phyloP scores from a whole-genome alignment of 2,113 vertebrate species.

The Campylomormyrus tamandua region DNA sequence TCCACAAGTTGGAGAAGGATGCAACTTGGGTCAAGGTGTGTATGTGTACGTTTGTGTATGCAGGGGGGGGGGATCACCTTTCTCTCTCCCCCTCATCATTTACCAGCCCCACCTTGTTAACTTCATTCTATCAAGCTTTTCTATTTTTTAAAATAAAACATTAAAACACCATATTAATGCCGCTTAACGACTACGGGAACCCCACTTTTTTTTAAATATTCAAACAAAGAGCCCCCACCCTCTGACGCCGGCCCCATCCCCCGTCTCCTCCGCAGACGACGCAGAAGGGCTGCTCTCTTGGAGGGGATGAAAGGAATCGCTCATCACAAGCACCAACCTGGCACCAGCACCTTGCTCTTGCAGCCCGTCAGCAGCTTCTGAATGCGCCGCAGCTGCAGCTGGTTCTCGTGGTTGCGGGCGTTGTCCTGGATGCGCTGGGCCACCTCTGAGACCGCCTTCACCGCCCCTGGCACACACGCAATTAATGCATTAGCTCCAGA shows the following conservation, averaged over 20 bases:
- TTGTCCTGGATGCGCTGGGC: slow-evolving; percentile 61
- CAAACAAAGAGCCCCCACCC: slow-evolving; percentile 23
- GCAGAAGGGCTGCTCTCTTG: slow-evolving; percentile 50
- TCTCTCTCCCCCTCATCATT: slow-evolving; percentile 40
- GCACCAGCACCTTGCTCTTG: slow-evolving; percentile 74
- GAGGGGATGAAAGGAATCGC: slow-evolving; percentile 75
- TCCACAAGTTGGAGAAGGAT: slow-evolving; percentile 56
- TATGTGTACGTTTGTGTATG: not conserved
- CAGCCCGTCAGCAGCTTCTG: slow-evolving; percentile 79
- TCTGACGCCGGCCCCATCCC: slow-evolving; percentile 16
- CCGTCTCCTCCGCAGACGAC: slow-evolving; percentile 12
- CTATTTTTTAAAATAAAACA: not conserved
- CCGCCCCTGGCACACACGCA: slow-evolving; percentile 46
- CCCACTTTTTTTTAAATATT: not conserved
- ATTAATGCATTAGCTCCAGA: not conserved
- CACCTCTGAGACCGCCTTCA: slow-evolving; percentile 53
- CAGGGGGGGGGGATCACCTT: slow-evolving; percentile 32
- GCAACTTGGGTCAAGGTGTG: slow-evolving; percentile 1
- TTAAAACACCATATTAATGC: not conserved
- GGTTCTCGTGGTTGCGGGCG: slow-evolving; percentile 67
- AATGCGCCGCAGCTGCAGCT: slow-evolving; percentile 76
- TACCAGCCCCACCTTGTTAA: slow-evolving; percentile 31
- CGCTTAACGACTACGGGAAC: slow-evolving; percentile 6
- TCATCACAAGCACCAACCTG: slow-evolving; percentile 85
- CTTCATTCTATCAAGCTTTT: not conserved